Evolutionary conservation across 2,888 invertebrate genomes (phyloP).

Genomic region (Schrankia costaestrigalis): DNA sequence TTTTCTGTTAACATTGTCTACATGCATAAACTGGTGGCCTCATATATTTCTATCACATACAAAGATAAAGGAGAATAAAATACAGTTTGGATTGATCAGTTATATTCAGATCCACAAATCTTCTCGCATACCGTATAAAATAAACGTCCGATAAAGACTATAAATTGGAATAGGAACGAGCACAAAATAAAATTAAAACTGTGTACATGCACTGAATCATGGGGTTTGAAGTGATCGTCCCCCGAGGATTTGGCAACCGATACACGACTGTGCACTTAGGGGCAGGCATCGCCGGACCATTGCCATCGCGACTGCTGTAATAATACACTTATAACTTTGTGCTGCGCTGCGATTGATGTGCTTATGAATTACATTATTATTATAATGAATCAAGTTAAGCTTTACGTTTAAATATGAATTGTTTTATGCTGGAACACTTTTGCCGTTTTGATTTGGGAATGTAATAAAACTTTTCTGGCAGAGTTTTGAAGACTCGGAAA

Average conservation of each 20-base stretch:
- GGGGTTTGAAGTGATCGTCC: constrained; percentile 45
- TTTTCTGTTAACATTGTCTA: too few species aligned
- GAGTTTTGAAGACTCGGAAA: too few species aligned
- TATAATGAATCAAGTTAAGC: constrained; percentile 6
- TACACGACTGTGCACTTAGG: constrained; percentile 77
- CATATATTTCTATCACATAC: constrained; percentile 10
- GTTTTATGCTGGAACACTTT: constrained; percentile 3
- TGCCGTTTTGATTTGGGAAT: constrained; percentile 4
- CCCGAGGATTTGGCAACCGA: constrained; percentile 74
- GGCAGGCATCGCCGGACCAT: constrained; percentile 36
- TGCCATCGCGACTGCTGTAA: constrained; percentile 15
- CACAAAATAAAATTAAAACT: constrained; percentile 70
- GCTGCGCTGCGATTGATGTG: constrained; percentile 24
- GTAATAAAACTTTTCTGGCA: neutral
- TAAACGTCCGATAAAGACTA: constrained; percentile 56
- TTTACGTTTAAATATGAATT: constrained; percentile 2
- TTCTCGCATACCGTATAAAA: constrained; percentile 39
- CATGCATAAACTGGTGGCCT: too few species aligned
- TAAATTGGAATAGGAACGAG: constrained; percentile 53
- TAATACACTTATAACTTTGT: constrained; percentile 28
- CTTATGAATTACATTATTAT: constrained; percentile 24
- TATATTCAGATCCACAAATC: constrained; percentile 12
- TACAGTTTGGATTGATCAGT: constrained; percentile 5
- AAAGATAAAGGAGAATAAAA: constrained; percentile 19
- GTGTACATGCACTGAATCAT: constrained; percentile 63